Conservation (phyloP, 2,113 vertebrate species). For the Vulpes lagopus region DNA sequence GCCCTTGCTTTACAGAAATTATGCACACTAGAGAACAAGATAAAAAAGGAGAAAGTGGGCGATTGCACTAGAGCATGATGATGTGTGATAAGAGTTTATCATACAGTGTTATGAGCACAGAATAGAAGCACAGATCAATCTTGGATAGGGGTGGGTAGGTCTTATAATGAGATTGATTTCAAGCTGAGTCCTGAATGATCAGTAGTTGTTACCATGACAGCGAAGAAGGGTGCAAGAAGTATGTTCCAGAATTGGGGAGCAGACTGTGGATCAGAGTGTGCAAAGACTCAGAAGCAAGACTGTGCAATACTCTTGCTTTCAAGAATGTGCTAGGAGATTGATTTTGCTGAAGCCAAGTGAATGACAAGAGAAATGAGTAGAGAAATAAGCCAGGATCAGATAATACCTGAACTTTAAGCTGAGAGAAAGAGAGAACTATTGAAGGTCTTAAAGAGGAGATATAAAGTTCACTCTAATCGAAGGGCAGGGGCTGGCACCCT, state of each 20-base stretch:
- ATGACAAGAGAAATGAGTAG: neutral
- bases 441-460: neutral
- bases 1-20: neutral
- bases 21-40: neutral
- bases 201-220: neutral
- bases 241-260: neutral
- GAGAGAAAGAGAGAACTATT: neutral
- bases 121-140: neutral
- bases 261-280: neutral
- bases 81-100: neutral
- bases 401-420: neutral
- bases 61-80: neutral
- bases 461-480: neutral
- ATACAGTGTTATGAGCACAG: neutral
- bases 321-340: neutral
- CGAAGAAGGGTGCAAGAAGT: neutral
- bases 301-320: neutral
- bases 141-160: neutral
- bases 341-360: conserved; percentile 3
- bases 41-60: neutral
- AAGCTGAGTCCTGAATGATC: neutral
- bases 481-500: neutral
- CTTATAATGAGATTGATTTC: neutral
- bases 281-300: neutral
- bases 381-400: neutral